These are phyloP conservation scores for Daboia siamensis DNA, from an alignment of 2,113 vertebrate genomes.

Conservation along the genomic window DNA sequence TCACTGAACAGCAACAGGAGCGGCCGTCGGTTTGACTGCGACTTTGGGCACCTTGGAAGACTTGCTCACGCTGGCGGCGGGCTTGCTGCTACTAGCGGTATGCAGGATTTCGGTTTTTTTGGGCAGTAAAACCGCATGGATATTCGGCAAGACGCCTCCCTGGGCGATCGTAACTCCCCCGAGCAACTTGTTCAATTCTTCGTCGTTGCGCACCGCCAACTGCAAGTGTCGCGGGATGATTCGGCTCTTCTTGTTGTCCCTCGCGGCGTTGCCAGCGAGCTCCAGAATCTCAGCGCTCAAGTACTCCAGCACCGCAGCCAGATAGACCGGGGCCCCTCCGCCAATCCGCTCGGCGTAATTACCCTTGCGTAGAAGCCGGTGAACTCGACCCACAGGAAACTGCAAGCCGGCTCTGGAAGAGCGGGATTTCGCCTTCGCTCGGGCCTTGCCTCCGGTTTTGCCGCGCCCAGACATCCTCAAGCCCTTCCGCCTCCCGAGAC, in stretches of 20 bases:
- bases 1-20: not conserved
- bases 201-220: slow-evolving; percentile 18
- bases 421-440: slow-evolving; percentile 80
- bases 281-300: not conserved
- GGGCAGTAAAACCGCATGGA: slow-evolving; percentile 75
- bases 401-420: slow-evolving; percentile 79
- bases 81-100: not conserved
- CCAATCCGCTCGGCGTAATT: slow-evolving; percentile 71
- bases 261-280: slow-evolving; percentile 13
- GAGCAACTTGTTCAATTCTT: slow-evolving; percentile 71
- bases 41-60: not conserved
- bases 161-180: slow-evolving; percentile 78
- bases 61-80: not conserved
- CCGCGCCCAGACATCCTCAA: not conserved
- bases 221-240: slow-evolving; percentile 19
- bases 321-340: not conserved
- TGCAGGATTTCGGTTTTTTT: slow-evolving; percentile 60
- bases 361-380: slow-evolving; percentile 73
- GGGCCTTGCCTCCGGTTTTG: slow-evolving; percentile 61
- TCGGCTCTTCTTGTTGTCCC: slow-evolving; percentile 24
- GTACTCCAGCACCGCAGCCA: slow-evolving; percentile 16
- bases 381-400: slow-evolving; percentile 81
- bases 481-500: rapidly evolving
- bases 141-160: slow-evolving; percentile 77
- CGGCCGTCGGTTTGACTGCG: not conserved